Evolutionary conservation across 2,888 invertebrate genomes (phyloP).

Genomic region (Himalopsyche kuldschensis): DNA sequence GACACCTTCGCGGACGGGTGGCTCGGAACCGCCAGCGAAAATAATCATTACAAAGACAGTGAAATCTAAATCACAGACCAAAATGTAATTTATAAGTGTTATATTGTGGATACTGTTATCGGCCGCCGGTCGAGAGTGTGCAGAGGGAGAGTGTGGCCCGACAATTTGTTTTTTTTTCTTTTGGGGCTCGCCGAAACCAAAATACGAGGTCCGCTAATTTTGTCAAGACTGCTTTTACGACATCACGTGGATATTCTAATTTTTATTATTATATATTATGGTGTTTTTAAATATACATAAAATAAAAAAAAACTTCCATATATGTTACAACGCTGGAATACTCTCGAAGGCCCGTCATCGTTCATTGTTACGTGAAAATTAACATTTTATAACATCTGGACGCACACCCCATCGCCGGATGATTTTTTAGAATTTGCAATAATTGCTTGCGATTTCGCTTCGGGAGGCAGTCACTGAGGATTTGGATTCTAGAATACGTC

Average conservation of each 20-base stretch:
- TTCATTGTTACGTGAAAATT: not conserved
- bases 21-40: not conserved
- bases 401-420: not conserved
- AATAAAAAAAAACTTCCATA: not conserved
- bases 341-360: not conserved
- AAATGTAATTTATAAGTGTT: not conserved
- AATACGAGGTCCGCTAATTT: not conserved
- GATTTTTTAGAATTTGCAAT: not conserved
- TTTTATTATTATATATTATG: not conserved
- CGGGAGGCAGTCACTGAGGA: not conserved
- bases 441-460: not conserved
- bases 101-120: not conserved
- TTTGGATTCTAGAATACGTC: not conserved
- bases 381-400: not conserved
- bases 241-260: not conserved
- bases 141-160: not conserved
- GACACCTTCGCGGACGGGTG: not conserved
- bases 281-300: not conserved
- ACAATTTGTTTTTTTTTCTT: not conserved
- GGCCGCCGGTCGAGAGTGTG: not conserved
- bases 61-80: not conserved
- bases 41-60: not conserved
- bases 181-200: not conserved
- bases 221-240: not conserved
- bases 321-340: not conserved